Evolutionary conservation across 2,797 vertebrate species (phyloP), one percentile per base, ranked within the genome.

Genomic region (Dallia pectoralis): DNA sequence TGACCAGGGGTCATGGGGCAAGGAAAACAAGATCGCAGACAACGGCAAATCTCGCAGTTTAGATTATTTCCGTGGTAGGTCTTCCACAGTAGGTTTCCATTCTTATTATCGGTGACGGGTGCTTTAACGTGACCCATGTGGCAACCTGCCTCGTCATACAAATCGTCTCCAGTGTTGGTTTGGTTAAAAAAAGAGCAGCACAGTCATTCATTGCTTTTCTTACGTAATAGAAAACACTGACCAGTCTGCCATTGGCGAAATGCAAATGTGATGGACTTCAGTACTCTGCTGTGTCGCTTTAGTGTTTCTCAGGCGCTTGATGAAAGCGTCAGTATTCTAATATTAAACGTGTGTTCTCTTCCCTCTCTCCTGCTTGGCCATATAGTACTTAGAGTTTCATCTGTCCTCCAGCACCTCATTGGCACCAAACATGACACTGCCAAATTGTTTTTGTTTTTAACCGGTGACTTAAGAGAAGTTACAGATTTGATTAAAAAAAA

Each of bases 391-490:
- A n/a, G 0, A 9, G 11, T 22, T 53, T 7, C 51, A 22, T 70
- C 71, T 67, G 9, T 14, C 56, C 16, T 16, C 36, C 33, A 22
- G 27, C 22, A 27, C 44, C 56, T 47, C 27, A 6, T 64, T 66
- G 68, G 59, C 36, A 64, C 9, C 44, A 40, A 7, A 66, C 78
- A 70, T 71, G 74, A 80, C 75, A 71, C 73, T 22, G 25, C 62
- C 68, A 22, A 48, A 72, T 32, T 36, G 32, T 70, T 51, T 70
- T 5, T 25, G 56, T 72, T 62, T 68, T 44, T 56, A 66, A 74
- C 22, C 47, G 29, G n/a, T n/a, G n/a, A n/a, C n/a, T n/a, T n/a
- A n/a, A n/a, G n/a, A n/a, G n/a, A n/a, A n/a, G 36, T 49, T 61
- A 44, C 80, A n/a, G n/a, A n/a, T 67, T 75, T 66, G 25, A 27